Evolutionary conservation across 1,140 invertebrate genomes (phyloP).

Genomic region (Himalopsyche phryganea): DNA sequence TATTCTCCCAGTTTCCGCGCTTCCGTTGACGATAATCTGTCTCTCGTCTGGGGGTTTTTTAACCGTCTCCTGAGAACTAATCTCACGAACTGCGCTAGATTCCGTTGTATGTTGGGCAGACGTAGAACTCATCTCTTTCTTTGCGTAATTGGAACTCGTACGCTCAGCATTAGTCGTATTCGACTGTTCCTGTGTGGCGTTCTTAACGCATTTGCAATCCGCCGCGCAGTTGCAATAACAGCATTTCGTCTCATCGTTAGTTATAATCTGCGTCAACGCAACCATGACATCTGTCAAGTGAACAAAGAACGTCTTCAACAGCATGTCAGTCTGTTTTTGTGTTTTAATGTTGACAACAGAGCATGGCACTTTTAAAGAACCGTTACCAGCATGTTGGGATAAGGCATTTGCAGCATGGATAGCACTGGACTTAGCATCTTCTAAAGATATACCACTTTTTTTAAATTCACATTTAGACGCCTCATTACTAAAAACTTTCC

Average conservation of each 20-base stretch:
- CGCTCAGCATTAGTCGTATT: too few species aligned
- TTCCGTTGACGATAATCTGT: neutral
- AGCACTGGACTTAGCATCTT: constrained; percentile 19
- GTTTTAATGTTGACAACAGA: constrained; percentile 12
- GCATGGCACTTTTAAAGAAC: constrained; percentile 20
- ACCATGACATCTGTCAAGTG: constrained; percentile 49
- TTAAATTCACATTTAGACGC: too few species aligned
- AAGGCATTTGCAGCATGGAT: constrained; percentile 23
- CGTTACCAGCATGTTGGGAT: constrained; percentile 25
- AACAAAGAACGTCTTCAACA: constrained; percentile 47
- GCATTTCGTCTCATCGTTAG: constrained; percentile 4
- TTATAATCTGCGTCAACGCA: constrained; percentile 35
- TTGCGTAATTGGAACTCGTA: too few species aligned
- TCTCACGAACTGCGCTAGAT: neutral
- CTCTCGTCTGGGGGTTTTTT: constrained; percentile 15
- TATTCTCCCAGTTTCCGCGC: constrained; percentile 14
- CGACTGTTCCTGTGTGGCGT: too few species aligned
- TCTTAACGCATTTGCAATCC: too few species aligned
- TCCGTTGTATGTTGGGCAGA: too few species aligned
- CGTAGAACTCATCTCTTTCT: too few species aligned
- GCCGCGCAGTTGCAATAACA: constrained; percentile 3
- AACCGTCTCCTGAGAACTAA: neutral
- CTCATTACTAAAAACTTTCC: too few species aligned
- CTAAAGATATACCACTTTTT: constrained; percentile 2
- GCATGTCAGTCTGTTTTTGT: constrained; percentile 36